Evolutionary conservation across 2,113 vertebrate genomes (phyloP), one percentile per base, ranked within the genome.

Genomic region (Ia io): DNA sequence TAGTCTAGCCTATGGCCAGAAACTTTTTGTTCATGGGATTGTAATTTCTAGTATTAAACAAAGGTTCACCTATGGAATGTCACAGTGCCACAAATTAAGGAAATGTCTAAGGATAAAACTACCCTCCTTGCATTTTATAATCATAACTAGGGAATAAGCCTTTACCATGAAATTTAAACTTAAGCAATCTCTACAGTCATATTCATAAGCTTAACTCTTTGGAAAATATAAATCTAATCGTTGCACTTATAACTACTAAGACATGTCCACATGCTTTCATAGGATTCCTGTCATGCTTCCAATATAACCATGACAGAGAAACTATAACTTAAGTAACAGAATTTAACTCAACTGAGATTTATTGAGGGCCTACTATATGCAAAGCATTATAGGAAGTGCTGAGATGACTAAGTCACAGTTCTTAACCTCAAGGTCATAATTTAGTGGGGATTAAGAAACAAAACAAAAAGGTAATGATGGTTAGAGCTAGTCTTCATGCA

Each of bases 91-190:
- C 10, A 79, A 71, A 14, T 71, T 85, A 85, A 85, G 59, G 32
- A 85, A 90, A 80, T n/a, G 7, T 82, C 22, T 91, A 94, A 76
- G 32, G 47, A 59, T 86, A 90, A 76, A 93, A 49, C 44, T 63
- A 56, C 42, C 5, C 13, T 78, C 44, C 25, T 78, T 84, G 40
- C 8, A 71, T n/a, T 87, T 32, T 78, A 59, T 30, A 20, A 59
- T 79, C 37, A 51, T 37, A 89, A 69, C 28, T 35, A 73, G 6
- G 84, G 32, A 53, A 40, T 69, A 69, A 20, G 32, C 47, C 40
- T 84, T 35, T 85, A 67, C 37, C 22, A 73, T 35, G 65, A 79
- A 78, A 71, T 91, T 84, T 88, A 92, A 92, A 92, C 1, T 61
- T 79, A 94, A 51, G 16, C 35, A 14, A 85, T 71, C 12, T 74